These are phyloP conservation scores for Ciconia boyciana DNA, from an alignment of 2,113 vertebrate genomes.

Conservation along the genomic window DNA sequence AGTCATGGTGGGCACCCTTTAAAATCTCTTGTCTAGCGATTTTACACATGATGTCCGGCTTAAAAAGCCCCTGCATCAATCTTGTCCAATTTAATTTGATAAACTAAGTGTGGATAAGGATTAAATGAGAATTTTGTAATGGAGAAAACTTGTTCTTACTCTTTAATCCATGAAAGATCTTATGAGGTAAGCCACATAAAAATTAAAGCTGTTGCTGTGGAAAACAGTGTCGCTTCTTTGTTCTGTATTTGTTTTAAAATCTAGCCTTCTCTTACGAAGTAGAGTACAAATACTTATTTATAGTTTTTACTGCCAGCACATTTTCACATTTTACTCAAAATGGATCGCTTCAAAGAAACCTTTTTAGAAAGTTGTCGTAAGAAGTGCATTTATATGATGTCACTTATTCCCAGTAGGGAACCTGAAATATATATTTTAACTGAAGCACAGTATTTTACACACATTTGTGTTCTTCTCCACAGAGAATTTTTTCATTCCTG, in stretches of 20 bases:
- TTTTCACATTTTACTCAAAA: not conserved
- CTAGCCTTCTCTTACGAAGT: not conserved
- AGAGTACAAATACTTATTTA: not conserved
- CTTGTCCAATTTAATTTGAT: constrained; percentile 98
- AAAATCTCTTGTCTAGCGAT: constrained; percentile 97
- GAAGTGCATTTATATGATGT: not conserved
- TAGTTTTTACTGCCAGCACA: not conserved
- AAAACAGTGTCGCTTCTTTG: constrained; percentile 12
- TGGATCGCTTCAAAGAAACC: not conserved
- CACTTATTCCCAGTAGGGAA: not conserved
- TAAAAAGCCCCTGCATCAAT: constrained; percentile 90
- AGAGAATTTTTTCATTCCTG: not conserved
- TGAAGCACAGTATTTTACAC: not conserved
- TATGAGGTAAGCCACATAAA: constrained; percentile 63
- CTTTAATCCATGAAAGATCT: constrained; percentile 77
- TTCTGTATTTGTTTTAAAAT: not conserved
- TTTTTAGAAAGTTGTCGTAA: not conserved
- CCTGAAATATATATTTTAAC: not conserved
- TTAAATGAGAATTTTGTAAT: constrained; percentile 96
- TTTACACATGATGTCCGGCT: constrained; percentile 94
- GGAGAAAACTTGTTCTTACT: constrained; percentile 77
- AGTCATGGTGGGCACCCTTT: constrained; percentile 88
- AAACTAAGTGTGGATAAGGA: constrained; percentile 97
- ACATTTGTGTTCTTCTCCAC: not conserved
- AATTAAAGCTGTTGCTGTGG: constrained; percentile 34